These are phyloP conservation scores for Liasis olivaceus DNA, from an alignment of 2,797 vertebrate genomes.

Conservation along the genomic window DNA sequence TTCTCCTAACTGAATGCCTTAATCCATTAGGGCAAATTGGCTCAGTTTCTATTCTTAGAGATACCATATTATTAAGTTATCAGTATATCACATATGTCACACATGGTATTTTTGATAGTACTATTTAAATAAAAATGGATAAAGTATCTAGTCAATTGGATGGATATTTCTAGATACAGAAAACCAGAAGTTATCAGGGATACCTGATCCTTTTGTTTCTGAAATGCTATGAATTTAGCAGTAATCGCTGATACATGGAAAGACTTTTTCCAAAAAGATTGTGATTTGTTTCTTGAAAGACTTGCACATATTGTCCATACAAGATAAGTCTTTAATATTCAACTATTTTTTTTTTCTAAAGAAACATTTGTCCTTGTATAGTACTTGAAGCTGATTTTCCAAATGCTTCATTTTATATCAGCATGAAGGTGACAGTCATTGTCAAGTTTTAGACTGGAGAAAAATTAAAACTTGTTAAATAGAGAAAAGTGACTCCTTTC, in stretches of 20 bases:
- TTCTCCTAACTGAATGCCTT: too few relatives aligned
- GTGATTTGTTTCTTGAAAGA: background rate
- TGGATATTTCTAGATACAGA: background rate
- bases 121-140: background rate
- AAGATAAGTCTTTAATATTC: background rate
- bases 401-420: conserved; percentile 18
- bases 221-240: background rate
- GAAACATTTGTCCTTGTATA: conserved; percentile 6
- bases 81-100: background rate
- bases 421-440: background rate
- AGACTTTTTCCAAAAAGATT: background rate
- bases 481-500: background rate
- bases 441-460: background rate
- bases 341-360: background rate
- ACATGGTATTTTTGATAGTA: background rate
- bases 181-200: background rate
- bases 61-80: background rate
- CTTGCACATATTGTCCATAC: background rate
- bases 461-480: background rate
- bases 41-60: background rate
- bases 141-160: background rate
- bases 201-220: background rate
- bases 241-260: background rate
- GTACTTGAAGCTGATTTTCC: conserved; percentile 17
- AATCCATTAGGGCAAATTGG: background rate